A percentile compares a stretch with the other conserved stretches of the same genome.
These are phyloP conservation scores for Nesogale talazaci DNA, from an alignment of 2,113 vertebrate genomes.

Conservation along the genomic window DNA sequence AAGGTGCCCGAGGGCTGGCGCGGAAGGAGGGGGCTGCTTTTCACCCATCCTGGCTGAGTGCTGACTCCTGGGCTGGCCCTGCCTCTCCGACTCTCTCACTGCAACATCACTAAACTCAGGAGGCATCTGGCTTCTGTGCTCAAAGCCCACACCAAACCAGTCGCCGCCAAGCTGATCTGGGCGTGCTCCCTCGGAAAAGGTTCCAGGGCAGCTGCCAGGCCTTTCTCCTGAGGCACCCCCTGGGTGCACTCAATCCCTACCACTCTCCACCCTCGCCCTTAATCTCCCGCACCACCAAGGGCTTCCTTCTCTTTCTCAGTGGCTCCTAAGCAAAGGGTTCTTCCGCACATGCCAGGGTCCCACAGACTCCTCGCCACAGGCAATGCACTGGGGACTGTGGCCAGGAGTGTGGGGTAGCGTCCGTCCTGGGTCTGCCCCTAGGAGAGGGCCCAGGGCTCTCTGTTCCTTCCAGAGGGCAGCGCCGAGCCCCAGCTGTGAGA, in stretches of 20 bases:
- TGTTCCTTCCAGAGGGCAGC: neutral
- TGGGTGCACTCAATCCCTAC: neutral
- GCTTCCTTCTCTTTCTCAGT: neutral
- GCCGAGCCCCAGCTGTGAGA: neutral
- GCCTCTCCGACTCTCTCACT: neutral
- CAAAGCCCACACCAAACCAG: neutral
- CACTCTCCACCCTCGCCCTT: neutral
- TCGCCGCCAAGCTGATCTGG: neutral
- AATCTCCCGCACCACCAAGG: neutral
- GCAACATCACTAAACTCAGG: neutral
- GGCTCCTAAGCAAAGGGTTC: neutral
- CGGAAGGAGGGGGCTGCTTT: no score
- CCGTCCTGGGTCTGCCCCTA: no score
- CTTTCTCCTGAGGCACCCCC: neutral
- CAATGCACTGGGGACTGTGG: no score
- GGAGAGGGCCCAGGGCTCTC: neutral
- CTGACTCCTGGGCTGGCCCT: neutral
- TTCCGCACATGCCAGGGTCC: neutral
- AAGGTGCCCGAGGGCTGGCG: no score
- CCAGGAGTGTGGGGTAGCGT: no score
- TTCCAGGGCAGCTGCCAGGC: neutral
- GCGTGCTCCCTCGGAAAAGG: no score
- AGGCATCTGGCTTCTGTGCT: neutral
- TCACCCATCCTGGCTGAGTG: neutral
- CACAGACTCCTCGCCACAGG: neutral